Base-by-base conservation (phyloP, 2,888 invertebrate species). In the Coelopa pilipes region DNA sequence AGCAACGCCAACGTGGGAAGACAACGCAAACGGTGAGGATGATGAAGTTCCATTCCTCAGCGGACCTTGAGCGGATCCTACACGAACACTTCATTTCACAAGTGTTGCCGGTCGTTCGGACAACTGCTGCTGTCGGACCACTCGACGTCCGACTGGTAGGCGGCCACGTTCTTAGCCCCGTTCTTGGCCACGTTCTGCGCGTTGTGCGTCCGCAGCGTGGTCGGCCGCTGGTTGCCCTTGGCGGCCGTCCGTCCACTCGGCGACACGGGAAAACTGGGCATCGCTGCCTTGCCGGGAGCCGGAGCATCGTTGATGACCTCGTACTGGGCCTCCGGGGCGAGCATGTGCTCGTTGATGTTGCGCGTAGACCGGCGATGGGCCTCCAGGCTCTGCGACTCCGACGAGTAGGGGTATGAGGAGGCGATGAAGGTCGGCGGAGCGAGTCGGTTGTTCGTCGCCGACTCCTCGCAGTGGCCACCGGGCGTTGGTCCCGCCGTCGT, bases 271-370 rank as follows among this genome's bases (percentile, higher is more conserved):
- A 71, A 71, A 19, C 21, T 70, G 15, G 3, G 12, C 34, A 7
- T 2, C 2, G 7, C 4, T 34, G 2, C 4, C 24, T 50, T 76
- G 74, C 46, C 46, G 13, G 49, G 57, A 34, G 72, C 55, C 4
- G 72, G 73, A 15, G 81, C 81, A 75, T 86, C 87, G 74, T 87
- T 84, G 79, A 88, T 86, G 78, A 87, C 81, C 80, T 92, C 92
- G 81, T 92, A 92, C 79, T 92, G 91, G 0, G 92, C 90, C 78
- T 92, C 91, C 0, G 91, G 90, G 0, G 91, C 90, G 55, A 91
- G 82, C 78, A 90, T 67, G 50, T 83, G 67, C 73, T 83, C 82
- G 70, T 81, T 79, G 10, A 86, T 81, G 68, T 87, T 86, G 77
- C 88, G 88, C 0, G 87, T 88, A 34, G 87, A 86, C 13, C 87